Base-by-base conservation (phyloP, 2,888 invertebrate genomes). In the Morpho helenor region DNA sequence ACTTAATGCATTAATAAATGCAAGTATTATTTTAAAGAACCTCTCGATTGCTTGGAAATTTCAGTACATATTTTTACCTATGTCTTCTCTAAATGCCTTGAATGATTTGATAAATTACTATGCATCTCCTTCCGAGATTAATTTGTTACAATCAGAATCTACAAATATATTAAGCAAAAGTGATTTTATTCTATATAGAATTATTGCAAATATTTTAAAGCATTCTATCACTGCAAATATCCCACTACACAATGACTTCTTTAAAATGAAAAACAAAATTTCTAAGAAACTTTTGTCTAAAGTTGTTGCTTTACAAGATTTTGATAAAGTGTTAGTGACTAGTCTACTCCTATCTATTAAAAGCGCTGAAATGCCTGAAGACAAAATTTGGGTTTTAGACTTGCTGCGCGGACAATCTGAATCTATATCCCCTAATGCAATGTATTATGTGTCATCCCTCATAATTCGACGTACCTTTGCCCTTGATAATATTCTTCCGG, bases 11-110 rank as follows among this genome's bases (percentile, higher is more conserved):
- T 72, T 90, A 50, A 72, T 84, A 53, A 83, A 86, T 67, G 70
- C 79, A 40, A 80, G 78, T 64, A 71, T 83, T 46, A 74, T 81
- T 56, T 73, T 87, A 23, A 87, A 84, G 66, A 87, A 89, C 66
- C 71, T 89, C 52, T 79, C 87, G 43, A 72, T 84, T 9, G 80
- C 77, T 50, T 90, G 89, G 89, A 90, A 88, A 66, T 90, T 87
- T 63, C 84, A 87, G 62, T 90, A 90, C 56, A 77, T 90, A 67
- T 87, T 79, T 73, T 73, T 90, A 61, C 84, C 87, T 1, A 82
- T 89, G 74, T 80, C 85, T 2, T 84, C 87, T 52, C 74, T 77
- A 53, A 77, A 75, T 47, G 78, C 80, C 48, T 72, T 84, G 54
- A 84, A 87, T 67, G 80, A 83, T 65, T 76, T 87, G 60, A 83